Evolutionary conservation across 1,140 invertebrate species (phyloP).

Genomic region (Aphaenogaster ashmeadi): DNA sequence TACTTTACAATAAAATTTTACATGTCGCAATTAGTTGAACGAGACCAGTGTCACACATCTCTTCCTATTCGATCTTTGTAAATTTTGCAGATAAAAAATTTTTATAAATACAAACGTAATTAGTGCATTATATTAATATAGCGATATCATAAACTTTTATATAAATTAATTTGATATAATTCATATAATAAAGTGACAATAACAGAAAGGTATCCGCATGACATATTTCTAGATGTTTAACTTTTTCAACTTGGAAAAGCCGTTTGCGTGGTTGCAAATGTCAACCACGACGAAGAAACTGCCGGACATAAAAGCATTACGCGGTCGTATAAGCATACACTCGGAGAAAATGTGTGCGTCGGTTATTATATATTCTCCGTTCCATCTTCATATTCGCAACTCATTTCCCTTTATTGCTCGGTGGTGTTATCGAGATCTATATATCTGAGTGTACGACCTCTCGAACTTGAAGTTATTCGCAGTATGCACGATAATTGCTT

Average conservation of each 20-base stretch:
- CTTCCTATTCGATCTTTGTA: background rate
- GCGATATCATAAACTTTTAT: background rate
- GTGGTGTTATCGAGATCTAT: background rate
- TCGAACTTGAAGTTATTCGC: background rate
- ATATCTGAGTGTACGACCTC: background rate
- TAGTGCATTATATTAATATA: background rate
- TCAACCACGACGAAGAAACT: slow-evolving; percentile 9
- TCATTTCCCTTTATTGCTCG: slow-evolving; percentile 37
- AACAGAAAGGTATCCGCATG: background rate
- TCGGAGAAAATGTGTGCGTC: background rate
- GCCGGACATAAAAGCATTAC: slow-evolving; percentile 9
- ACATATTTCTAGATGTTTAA: slow-evolving; percentile 17
- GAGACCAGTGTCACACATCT: background rate
- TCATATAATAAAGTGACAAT: background rate
- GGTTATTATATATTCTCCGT: background rate
- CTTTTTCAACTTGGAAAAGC: background rate
- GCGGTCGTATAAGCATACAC: background rate
- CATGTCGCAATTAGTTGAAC: background rate
- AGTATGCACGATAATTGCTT: background rate
- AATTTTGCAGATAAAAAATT: background rate
- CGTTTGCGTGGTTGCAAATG: background rate
- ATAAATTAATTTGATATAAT: background rate
- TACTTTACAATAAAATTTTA: background rate
- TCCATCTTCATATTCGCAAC: slow-evolving; percentile 7
- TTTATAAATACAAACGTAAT: background rate